Percentiles rank a stretch among this genome's conserved stretches.
These are phyloP conservation scores for Phaenicophaeus curvirostris DNA, from an alignment of 2,797 vertebrate genomes.

Conservation along the genomic window DNA sequence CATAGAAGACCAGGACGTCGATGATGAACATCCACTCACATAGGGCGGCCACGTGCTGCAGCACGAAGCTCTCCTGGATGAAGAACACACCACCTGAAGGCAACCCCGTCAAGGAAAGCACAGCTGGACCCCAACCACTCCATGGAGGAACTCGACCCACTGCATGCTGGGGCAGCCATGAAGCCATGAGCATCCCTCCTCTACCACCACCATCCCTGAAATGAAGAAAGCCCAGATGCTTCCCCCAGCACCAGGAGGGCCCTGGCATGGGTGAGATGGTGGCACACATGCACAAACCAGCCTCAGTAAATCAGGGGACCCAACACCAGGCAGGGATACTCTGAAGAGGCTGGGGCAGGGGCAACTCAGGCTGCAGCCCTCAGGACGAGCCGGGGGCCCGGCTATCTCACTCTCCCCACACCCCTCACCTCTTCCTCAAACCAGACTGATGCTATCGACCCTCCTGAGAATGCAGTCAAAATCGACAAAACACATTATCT, in stretches of 20 bases:
- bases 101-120: conserved; percentile 69
- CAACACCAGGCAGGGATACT: not conserved
- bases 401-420: not conserved
- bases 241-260: not conserved
- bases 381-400: not conserved
- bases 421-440: not conserved
- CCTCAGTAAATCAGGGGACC: not conserved
- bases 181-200: accelerated
- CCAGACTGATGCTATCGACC: not conserved
- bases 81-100: conserved; percentile 90
- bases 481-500: not conserved
- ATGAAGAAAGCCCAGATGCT: not conserved
- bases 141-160: not conserved
- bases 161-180: accelerated
- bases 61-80: conserved; percentile 90
- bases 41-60: conserved; percentile 93
- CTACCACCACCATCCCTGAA: not conserved
- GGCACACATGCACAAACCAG: not conserved
- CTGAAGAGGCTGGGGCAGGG: not conserved
- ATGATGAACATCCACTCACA: conserved; percentile 98
- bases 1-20: conserved; percentile 94
- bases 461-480: not conserved
- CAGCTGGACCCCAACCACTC: not conserved
- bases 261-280: accelerated
- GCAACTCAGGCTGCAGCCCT: not conserved